Conservation (phyloP, 2,797 vertebrate genomes). For the Anabacerthia variegaticeps region DNA sequence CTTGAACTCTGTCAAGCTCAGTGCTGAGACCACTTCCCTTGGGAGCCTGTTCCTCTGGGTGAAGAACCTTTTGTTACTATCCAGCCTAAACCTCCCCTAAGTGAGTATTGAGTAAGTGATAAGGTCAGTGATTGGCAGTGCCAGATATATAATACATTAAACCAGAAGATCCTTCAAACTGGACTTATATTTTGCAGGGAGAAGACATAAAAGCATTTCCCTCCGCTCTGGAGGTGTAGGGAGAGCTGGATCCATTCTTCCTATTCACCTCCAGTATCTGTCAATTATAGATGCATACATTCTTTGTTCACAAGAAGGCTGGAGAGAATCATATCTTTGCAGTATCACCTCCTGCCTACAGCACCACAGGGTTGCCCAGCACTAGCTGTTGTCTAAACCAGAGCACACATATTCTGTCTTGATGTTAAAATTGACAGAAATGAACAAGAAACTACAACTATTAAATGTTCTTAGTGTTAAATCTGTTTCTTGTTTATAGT, state of each 20-base stretch:
- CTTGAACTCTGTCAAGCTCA: not conserved
- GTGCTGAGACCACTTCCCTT: not conserved
- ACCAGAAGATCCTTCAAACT: not conserved
- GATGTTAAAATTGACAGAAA: not conserved
- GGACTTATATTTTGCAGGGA: not conserved
- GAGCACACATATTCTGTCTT: not conserved
- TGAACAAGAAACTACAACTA: not conserved
- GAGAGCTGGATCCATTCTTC: not conserved
- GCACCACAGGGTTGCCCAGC: not conserved
- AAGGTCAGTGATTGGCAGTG: not conserved
- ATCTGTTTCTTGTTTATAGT: not conserved
- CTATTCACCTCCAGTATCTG: not conserved
- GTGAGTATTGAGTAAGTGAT: not conserved
- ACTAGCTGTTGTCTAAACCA: not conserved
- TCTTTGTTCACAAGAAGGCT: not conserved
- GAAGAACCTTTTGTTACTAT: not conserved
- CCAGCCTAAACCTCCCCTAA: not conserved
- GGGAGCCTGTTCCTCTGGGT: not conserved
- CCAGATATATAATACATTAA: not conserved
- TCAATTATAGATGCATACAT: not conserved
- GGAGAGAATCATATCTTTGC: not conserved
- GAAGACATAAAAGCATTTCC: not conserved
- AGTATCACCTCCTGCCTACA: not conserved
- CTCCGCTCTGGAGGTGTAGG: not conserved
- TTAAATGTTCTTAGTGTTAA: not conserved